Percentiles rank a stretch among this genome's conserved stretches.
Conservation (phyloP, 2,113 vertebrate species). For the Otocyon megalotis region DNA sequence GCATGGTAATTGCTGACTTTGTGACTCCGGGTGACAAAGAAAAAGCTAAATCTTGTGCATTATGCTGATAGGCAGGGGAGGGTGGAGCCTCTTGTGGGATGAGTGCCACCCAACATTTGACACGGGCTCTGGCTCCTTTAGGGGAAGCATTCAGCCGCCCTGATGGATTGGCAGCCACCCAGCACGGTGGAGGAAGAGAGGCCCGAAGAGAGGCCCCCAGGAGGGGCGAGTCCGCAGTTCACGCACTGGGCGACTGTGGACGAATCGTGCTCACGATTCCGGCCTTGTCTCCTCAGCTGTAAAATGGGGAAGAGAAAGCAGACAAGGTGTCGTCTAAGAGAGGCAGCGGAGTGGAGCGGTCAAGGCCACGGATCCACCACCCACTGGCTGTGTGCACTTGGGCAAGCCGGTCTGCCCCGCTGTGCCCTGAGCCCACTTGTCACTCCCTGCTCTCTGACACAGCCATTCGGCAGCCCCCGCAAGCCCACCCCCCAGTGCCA, state of each 20-base stretch:
- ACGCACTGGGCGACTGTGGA: background rate
- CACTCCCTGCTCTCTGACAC: background rate
- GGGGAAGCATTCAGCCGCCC: background rate
- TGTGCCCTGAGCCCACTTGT: background rate
- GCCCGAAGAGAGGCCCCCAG: background rate
- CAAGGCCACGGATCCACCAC: background rate
- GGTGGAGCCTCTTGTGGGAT: background rate
- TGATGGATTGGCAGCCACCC: background rate
- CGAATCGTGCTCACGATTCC: background rate
- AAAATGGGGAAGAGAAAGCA: constrained; percentile 79
- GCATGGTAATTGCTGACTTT: background rate
- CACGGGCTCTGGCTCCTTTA: background rate
- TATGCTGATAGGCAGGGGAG: background rate
- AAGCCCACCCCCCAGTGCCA: background rate
- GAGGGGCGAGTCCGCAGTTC: constrained; percentile 49
- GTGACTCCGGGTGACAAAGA: background rate
- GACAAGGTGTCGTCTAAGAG: constrained; percentile 64
- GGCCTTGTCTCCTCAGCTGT: constrained; percentile 26
- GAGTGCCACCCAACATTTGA: background rate
- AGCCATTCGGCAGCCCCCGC: rapidly evolving
- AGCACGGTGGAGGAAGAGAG: background rate
- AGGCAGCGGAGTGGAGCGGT: background rate
- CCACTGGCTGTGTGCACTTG: background rate
- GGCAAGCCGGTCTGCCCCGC: rapidly evolving
- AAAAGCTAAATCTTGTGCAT: background rate